Percentiles rank a stretch among this genome's conserved stretches.
Conservation (phyloP, 2,113 vertebrate genomes). For the Zosterops japonicus region DNA sequence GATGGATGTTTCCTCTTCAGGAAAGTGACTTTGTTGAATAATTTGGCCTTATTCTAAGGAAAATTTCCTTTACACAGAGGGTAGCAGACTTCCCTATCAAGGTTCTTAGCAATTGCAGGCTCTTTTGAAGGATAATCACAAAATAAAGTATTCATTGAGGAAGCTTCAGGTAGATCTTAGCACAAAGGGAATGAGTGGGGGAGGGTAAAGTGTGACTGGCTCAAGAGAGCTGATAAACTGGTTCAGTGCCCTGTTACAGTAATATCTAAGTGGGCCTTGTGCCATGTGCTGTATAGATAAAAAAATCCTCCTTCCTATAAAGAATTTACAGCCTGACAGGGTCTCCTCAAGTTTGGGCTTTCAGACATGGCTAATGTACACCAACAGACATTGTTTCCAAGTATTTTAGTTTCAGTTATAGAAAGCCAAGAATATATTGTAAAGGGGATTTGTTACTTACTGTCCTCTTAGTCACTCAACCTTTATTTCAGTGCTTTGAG, state of each 20-base stretch:
- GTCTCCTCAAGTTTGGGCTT: not conserved
- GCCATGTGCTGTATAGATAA: not conserved
- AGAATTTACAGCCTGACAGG: not conserved
- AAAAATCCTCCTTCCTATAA: not conserved
- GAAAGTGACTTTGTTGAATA: not conserved
- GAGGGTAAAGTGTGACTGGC: not conserved
- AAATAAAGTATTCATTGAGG: not conserved
- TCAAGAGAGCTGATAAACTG: constrained; percentile 4
- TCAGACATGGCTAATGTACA: not conserved
- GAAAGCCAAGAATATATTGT: not conserved
- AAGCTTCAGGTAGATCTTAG: not conserved
- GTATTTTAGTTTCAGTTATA: not conserved
- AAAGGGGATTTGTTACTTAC: not conserved
- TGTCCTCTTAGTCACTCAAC: not conserved
- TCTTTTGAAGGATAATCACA: not conserved
- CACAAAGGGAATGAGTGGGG: not conserved
- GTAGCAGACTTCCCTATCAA: not conserved
- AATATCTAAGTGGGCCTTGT: not conserved
- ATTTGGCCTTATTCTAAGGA: not conserved
- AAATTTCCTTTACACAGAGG: not conserved
- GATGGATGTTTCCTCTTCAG: not conserved
- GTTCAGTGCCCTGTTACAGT: not conserved
- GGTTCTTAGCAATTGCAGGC: not conserved
- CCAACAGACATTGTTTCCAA: not conserved
- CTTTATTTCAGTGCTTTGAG: not conserved